These are phyloP conservation scores for Geotrupes spiniger DNA, from an alignment of 2,888 invertebrate genomes.

Conservation along the genomic window DNA sequence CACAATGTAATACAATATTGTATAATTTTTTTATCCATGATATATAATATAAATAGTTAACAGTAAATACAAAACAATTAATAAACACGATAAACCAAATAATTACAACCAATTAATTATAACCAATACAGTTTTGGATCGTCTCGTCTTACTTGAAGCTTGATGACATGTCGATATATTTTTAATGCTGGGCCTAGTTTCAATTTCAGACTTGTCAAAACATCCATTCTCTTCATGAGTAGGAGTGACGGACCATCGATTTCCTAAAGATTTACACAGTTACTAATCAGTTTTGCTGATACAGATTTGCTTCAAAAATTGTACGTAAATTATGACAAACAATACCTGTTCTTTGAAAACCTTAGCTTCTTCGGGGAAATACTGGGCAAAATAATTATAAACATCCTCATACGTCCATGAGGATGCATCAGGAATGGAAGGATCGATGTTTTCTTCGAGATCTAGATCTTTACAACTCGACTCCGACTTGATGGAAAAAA, in stretches of 20 bases:
- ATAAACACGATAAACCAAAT: slow-evolving; percentile 18
- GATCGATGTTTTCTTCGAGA: slow-evolving; percentile 54
- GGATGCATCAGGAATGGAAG: slow-evolving; percentile 72
- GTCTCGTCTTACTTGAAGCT: slow-evolving; percentile 75
- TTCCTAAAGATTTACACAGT: slow-evolving; percentile 58
- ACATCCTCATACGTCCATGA: slow-evolving; percentile 84
- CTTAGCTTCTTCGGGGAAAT: slow-evolving; percentile 79
- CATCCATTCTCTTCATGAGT: slow-evolving; percentile 79
- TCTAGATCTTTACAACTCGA: slow-evolving; percentile 39
- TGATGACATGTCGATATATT: slow-evolving; percentile 76
- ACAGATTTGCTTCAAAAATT: too few relatives aligned
- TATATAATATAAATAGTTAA: slow-evolving; percentile 1
- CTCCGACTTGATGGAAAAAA: slow-evolving; percentile 32
- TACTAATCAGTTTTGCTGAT: background rate
- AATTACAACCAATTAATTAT: too few relatives aligned
- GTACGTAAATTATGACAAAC: background rate
- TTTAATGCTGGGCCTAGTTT: slow-evolving; percentile 87
- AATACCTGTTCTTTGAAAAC: slow-evolving; percentile 78
- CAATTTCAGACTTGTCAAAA: slow-evolving; percentile 75
- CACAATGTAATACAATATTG: too few relatives aligned
- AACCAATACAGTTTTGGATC: slow-evolving; percentile 72
- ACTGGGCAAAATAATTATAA: slow-evolving; percentile 71
- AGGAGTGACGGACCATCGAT: slow-evolving; percentile 88
- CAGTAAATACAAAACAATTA: slow-evolving; percentile 21
- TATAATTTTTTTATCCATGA: too few relatives aligned